A percentile compares a stretch with the other conserved stretches of the same genome.
Conservation (phyloP, 2,888 invertebrate genomes). For the Idaea dimidiata region DNA sequence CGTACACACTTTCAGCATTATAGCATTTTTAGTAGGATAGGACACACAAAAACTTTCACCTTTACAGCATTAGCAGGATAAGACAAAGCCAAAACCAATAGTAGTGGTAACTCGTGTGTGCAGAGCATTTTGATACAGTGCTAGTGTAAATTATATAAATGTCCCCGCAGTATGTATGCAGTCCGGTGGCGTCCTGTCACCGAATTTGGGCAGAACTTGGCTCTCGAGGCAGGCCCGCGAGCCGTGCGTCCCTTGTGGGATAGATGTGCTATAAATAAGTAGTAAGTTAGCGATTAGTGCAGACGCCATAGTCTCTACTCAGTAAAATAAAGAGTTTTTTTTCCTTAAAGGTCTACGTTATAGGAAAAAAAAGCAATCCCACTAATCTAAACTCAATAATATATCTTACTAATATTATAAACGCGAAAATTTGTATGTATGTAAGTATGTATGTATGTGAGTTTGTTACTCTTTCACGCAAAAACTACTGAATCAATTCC, state of each 20-base stretch:
- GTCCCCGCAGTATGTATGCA: not conserved
- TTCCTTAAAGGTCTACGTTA: no score
- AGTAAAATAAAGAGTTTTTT: no score
- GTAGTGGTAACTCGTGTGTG: no score
- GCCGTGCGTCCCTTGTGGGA: no score
- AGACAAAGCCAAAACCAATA: not conserved
- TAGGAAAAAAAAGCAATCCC: no score
- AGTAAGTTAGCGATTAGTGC: not conserved
- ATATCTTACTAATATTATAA: no score
- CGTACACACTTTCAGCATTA: not conserved
- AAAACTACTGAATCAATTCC: no score
- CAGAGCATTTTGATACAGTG: not conserved
- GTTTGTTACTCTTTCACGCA: no score
- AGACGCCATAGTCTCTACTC: no score
- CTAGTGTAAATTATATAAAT: not conserved
- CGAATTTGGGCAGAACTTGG: constrained; percentile 36
- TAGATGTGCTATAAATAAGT: constrained; percentile 9
- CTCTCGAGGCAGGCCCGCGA: not conserved
- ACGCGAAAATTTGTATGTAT: no score
- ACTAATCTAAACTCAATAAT: no score
- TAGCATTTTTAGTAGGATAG: not conserved
- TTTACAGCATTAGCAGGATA: not conserved
- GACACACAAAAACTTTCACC: not conserved
- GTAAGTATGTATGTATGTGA: no score
- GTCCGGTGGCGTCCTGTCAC: constrained; percentile 16